Evolutionary conservation across 1,140 invertebrate genomes (phyloP).

Genomic region (Leucophenga varia): DNA sequence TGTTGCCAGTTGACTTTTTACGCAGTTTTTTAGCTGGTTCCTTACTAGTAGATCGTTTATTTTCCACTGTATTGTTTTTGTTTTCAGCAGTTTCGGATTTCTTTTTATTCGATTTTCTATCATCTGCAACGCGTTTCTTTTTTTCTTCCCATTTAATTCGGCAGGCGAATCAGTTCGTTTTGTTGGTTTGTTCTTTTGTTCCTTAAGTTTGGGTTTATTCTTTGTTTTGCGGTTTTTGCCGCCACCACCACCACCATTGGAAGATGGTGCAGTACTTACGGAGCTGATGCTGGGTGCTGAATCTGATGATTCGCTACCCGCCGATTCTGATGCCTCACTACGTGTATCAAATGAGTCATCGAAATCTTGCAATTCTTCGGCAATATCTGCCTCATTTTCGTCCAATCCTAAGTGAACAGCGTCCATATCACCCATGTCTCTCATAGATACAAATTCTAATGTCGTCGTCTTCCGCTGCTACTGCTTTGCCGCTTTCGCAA

Average conservation of each 20-base stretch:
- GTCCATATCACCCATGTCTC: constrained; percentile 58
- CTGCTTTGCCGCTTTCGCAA: constrained; percentile 1
- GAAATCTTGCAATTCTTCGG: constrained; percentile 69
- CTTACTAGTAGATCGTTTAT: constrained; percentile 21
- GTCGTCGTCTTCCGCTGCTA: neutral
- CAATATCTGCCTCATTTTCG: constrained; percentile 70
- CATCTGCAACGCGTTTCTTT: constrained; percentile 21
- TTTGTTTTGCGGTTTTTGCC: constrained; percentile 18
- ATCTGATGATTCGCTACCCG: constrained; percentile 67
- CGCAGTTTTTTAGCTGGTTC: constrained; percentile 30
- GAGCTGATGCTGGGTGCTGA: constrained; percentile 71
- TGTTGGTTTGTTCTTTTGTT: constrained; percentile 9
- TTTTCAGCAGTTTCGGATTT: constrained; percentile 57
- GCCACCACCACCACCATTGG: constrained; percentile 57
- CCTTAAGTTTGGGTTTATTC: constrained; percentile 14
- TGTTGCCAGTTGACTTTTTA: constrained; percentile 25
- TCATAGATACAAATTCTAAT: constrained; percentile 26
- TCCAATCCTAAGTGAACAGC: constrained; percentile 70
- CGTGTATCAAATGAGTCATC: constrained; percentile 70
- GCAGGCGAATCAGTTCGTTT: constrained; percentile 25
- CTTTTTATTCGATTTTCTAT: neutral
- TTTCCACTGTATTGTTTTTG: constrained; percentile 57
- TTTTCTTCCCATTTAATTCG: constrained; percentile 33
- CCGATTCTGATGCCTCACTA: constrained; percentile 72
- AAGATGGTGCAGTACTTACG: constrained; percentile 65